A percentile compares a stretch with the other conserved stretches of the same genome.
phyloP scores from a whole-genome alignment of 2,797 vertebrate genomes.

The Pangasius krempfi region DNA sequence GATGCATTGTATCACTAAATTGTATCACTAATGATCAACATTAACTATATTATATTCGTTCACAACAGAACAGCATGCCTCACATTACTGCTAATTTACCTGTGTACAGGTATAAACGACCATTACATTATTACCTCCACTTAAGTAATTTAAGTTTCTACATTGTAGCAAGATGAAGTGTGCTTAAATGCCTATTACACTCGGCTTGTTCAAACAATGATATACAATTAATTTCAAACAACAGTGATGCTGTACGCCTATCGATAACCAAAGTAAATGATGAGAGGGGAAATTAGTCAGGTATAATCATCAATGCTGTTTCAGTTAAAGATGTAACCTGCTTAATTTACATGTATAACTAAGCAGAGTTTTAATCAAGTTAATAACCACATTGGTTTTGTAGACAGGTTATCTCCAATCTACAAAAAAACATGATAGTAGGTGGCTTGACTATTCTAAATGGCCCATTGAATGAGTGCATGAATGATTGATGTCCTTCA shows the following conservation, averaged over 20 bases:
- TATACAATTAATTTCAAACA: neutral
- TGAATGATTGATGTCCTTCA: neutral
- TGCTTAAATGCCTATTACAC: neutral
- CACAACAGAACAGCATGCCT: neutral
- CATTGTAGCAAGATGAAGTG: neutral
- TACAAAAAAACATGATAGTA: neutral
- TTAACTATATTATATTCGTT: neutral
- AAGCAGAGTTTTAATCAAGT: neutral
- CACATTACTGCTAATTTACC: neutral
- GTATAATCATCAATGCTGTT: neutral
- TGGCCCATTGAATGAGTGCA: neutral
- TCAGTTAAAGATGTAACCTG: neutral
- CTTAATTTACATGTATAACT: neutral
- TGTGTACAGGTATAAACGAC: neutral
- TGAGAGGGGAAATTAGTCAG: neutral
- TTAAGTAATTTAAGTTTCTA: neutral
- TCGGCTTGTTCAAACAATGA: neutral
- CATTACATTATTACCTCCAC: neutral
- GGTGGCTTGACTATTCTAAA: neutral
- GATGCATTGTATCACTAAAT: neutral
- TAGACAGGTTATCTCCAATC: neutral
- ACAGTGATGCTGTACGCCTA: neutral
- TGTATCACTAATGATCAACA: conserved; percentile 6
- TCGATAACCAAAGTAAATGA: neutral
- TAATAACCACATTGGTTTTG: neutral